These are phyloP conservation scores for Tympanuchus pallidicinctus DNA, from an alignment of 2,113 vertebrate genomes.

Conservation along the genomic window DNA sequence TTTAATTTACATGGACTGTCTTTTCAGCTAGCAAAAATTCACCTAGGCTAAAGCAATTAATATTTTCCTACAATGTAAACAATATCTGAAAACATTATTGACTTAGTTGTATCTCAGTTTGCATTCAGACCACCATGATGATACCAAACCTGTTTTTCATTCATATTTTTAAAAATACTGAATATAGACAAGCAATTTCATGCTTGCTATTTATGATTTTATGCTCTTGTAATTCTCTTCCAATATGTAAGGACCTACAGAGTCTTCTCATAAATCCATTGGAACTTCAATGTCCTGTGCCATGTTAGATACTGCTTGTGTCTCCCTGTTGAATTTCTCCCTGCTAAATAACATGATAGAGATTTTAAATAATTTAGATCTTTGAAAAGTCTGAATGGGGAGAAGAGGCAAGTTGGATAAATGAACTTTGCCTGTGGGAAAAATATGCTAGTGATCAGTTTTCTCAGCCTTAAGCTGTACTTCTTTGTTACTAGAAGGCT, in stretches of 20 bases:
- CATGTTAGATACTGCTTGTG: no score
- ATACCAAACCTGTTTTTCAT: not conserved
- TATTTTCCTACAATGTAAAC: not conserved
- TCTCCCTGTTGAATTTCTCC: not conserved
- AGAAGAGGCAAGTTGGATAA: not conserved
- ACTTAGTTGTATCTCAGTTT: not conserved
- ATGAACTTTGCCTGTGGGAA: not conserved
- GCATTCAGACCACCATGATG: not conserved
- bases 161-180: not conserved
- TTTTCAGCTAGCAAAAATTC: not conserved
- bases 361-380: not conserved
- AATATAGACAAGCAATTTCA: not conserved
- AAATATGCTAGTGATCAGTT: not conserved
- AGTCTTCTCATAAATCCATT: not conserved
- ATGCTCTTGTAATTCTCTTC: not conserved
- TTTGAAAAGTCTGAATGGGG: not conserved
- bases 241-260: not conserved
- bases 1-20: not conserved
- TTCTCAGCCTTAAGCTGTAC: not conserved
- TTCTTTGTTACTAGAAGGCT: not conserved
- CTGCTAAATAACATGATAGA: not conserved
- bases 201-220: not conserved
- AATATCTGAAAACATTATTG: not conserved
- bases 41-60: not conserved
- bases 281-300: not conserved